Percentiles rank a stretch among this genome's conserved stretches.
Evolutionary conservation across 2,888 invertebrate species (phyloP).

Genomic region (Phaonia tiefii): DNA sequence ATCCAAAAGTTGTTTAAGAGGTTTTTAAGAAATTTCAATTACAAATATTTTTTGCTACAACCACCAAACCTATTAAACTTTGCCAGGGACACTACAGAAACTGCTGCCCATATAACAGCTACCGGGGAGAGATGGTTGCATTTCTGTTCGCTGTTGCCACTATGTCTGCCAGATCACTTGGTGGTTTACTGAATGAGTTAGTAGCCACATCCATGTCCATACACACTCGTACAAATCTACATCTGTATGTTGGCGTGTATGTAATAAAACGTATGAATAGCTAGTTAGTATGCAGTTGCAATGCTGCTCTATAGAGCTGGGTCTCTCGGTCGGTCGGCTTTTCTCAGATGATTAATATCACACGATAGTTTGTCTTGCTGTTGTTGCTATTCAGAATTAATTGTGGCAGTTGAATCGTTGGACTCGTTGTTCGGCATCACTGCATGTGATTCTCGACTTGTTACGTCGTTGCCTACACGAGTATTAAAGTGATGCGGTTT

Average conservation of each 20-base stretch:
- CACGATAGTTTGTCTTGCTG: neutral
- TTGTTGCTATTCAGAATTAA: neutral
- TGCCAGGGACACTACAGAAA: no score
- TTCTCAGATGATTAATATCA: conserved; percentile 52
- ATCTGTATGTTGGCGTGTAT: conserved; percentile 11
- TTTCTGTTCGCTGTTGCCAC: conserved; percentile 53
- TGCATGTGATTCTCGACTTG: conserved; percentile 14
- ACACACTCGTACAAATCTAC: neutral
- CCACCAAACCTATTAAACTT: no score
- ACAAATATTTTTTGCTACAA: no score
- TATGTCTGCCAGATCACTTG: conserved; percentile 58
- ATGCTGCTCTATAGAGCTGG: neutral
- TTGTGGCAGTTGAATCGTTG: neutral
- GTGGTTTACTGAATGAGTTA: conserved; percentile 35
- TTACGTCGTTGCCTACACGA: conserved; percentile 11
- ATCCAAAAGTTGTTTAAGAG: no score
- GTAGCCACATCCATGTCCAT: neutral
- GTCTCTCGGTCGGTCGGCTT: neutral
- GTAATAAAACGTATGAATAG: neutral
- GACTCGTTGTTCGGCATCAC: neutral
- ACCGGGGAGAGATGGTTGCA: no score
- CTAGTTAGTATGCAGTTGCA: neutral
- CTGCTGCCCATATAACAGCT: no score
- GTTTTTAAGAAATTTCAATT: no score
- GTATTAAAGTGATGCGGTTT: neutral